A percentile compares a stretch with the other conserved stretches of the same genome.
phyloP scores from a whole-genome alignment of 2,888 invertebrate genomes.

The Idaea dimidiata region DNA sequence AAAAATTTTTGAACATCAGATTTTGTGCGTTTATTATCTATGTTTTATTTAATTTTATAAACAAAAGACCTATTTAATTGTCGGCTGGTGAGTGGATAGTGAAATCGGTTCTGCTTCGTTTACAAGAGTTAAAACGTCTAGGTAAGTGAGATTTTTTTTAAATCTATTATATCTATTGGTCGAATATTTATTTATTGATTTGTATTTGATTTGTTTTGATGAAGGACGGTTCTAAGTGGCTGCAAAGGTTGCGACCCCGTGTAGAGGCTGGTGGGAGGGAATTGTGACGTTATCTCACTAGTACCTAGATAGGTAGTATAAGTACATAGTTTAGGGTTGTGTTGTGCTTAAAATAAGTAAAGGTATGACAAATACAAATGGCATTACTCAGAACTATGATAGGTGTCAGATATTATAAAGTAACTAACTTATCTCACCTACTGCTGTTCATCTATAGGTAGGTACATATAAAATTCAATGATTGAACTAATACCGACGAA shows the following conservation, averaged over 20 bases:
- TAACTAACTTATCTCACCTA: too few relatives aligned
- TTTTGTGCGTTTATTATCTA: conserved; percentile 16
- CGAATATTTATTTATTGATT: conserved; percentile 46
- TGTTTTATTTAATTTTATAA: background rate
- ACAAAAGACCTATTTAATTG: conserved; percentile 20
- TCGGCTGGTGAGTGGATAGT: conserved; percentile 12
- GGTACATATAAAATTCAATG: too few relatives aligned
- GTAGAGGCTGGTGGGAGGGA: conserved; percentile 41
- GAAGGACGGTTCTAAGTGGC: conserved; percentile 40
- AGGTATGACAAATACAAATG: background rate
- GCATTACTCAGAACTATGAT: background rate
- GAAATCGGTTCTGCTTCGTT: conserved; percentile 16
- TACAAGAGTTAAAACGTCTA: conserved; percentile 33
- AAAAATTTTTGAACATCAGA: conserved; percentile 11
- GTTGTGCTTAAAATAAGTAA: background rate
- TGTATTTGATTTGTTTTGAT: conserved; percentile 54
- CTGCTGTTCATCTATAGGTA: too few relatives aligned
- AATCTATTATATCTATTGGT: conserved; percentile 19
- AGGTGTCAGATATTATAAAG: too few relatives aligned
- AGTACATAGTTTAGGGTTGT: background rate
- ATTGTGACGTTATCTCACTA: conserved; percentile 60
- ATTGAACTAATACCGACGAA: too few relatives aligned
- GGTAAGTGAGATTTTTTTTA: conserved; percentile 42
- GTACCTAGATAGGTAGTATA: conserved; percentile 9
- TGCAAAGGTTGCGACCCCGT: conserved; percentile 68